These are phyloP conservation scores for Myotis davidii DNA, from an alignment of 2,113 vertebrate genomes.

Conservation along the genomic window DNA sequence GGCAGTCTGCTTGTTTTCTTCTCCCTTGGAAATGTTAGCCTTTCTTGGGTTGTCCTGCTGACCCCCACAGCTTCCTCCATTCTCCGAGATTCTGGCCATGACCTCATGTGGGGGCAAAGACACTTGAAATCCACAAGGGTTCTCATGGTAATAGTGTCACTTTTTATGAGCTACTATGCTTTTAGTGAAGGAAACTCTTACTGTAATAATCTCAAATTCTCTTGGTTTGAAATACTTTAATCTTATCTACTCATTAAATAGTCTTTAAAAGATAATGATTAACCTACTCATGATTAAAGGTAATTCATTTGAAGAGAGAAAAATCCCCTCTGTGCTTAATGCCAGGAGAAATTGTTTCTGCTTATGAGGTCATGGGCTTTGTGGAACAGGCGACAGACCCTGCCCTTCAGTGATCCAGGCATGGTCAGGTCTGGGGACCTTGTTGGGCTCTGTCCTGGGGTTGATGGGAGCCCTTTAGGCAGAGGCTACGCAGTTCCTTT, in stretches of 20 bases:
- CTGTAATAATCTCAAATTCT: neutral
- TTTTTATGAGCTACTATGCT: neutral
- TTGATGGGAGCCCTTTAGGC: neutral
- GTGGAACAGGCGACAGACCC: neutral
- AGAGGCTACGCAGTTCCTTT: neutral
- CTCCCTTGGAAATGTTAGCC: neutral
- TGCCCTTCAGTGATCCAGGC: rapidly evolving
- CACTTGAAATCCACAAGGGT: neutral
- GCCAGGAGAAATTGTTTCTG: neutral
- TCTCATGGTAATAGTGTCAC: neutral
- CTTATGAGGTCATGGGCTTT: neutral
- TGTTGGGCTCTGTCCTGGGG: neutral
- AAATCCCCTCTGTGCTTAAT: neutral
- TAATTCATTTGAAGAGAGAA: neutral
- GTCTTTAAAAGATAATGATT: neutral
- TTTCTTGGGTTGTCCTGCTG: neutral
- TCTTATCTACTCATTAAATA: neutral
- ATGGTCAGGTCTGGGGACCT: neutral
- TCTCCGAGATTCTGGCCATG: neutral
- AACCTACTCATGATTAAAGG: neutral
- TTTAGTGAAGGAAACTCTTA: neutral
- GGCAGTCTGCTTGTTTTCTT: neutral
- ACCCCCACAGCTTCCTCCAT: neutral
- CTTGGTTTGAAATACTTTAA: neutral
- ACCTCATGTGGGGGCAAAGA: neutral